A percentile compares a stretch with the other conserved stretches of the same genome.
Conservation (phyloP, 64 coral and sea anemone genomes). For the Montipora efflorescens region DNA sequence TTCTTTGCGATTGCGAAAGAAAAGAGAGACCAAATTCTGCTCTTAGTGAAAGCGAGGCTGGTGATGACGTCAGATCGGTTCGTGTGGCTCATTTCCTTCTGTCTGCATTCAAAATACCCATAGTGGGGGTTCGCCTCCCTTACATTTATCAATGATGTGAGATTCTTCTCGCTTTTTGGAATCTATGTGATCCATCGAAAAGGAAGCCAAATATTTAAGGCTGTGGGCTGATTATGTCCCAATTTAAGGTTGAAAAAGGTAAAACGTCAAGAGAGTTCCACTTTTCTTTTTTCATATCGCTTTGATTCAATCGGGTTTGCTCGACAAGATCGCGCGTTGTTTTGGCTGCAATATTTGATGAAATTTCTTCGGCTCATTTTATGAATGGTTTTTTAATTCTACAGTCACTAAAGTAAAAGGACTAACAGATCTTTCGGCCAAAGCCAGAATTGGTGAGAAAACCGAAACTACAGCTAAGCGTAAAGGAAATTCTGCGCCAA, state of each 20-base stretch:
- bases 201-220: neutral
- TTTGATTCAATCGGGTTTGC: neutral
- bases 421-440: slow-evolving; percentile 58
- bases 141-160: slow-evolving; percentile 43
- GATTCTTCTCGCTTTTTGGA: slow-evolving; percentile 38
- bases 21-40: neutral
- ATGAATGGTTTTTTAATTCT: slow-evolving; percentile 12
- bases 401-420: slow-evolving; percentile 71
- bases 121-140: slow-evolving; percentile 17
- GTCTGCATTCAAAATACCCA: slow-evolving; percentile 43
- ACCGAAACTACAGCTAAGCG: slow-evolving; percentile 28
- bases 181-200: slow-evolving; percentile 21
- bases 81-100: neutral
- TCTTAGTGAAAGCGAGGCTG: slow-evolving; percentile 29
- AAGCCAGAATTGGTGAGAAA: slow-evolving; percentile 30
- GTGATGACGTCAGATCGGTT: slow-evolving; percentile 4
- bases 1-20: slow-evolving; percentile 7
- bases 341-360: slow-evolving; percentile 9
- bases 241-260: slow-evolving; percentile 77
- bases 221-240: slow-evolving; percentile 62
- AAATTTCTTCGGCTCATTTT: slow-evolving; percentile 8
- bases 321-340: slow-evolving; percentile 16
- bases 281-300: neutral
- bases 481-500: neutral
- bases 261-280: neutral